phyloP scores from a whole-genome alignment of 2,113 vertebrate species.

The Anas platyrhynchos region DNA sequence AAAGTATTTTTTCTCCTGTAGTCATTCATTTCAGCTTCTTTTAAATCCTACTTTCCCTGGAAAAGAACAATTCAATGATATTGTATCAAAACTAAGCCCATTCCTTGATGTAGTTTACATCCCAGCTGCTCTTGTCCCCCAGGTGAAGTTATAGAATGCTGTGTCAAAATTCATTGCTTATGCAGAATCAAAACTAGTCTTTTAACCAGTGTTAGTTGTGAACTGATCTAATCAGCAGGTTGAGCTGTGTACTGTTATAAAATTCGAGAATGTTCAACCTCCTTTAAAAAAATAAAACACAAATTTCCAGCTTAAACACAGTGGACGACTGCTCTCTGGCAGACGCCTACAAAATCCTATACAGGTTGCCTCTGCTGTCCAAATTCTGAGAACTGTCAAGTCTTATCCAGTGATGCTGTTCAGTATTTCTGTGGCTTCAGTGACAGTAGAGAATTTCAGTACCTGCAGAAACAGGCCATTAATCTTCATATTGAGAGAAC shows the following conservation, averaged over 20 bases:
- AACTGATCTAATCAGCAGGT: neutral
- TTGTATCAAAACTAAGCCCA: neutral
- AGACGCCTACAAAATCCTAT: neutral
- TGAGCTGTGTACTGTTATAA: neutral
- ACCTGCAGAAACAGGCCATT: neutral
- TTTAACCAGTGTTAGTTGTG: neutral
- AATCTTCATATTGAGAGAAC: neutral
- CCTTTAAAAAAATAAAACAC: neutral
- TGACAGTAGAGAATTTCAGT: neutral
- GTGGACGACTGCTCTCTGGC: neutral
- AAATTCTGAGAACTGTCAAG: neutral
- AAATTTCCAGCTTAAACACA: neutral
- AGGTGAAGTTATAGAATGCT: neutral
- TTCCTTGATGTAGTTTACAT: neutral
- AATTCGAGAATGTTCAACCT: too few species aligned
- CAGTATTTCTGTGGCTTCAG: neutral
- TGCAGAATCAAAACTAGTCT: neutral
- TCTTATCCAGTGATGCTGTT: neutral
- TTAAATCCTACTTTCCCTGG: neutral
- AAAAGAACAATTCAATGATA: neutral
- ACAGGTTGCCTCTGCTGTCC: neutral
- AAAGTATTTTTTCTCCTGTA: neutral
- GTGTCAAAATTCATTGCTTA: neutral
- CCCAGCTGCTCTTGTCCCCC: neutral
- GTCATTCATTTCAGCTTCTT: neutral